Percentiles rank a stretch among this genome's conserved stretches.
These are phyloP conservation scores for Lasioglossum pauxillum DNA, from an alignment of 2,888 invertebrate species.

Conservation along the genomic window DNA sequence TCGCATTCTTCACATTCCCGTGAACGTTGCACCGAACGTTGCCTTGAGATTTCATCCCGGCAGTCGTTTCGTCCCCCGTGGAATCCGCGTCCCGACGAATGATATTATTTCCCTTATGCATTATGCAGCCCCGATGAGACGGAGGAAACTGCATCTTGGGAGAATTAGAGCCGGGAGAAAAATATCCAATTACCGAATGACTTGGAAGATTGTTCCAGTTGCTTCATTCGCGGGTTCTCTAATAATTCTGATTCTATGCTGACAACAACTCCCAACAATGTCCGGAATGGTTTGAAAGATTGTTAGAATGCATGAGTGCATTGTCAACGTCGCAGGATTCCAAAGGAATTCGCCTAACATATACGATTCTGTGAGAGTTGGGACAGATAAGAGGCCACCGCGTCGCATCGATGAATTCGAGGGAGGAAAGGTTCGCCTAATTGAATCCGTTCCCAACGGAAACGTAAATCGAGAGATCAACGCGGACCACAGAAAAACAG, in stretches of 20 bases:
- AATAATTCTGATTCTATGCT: no score
- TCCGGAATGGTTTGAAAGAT: not conserved
- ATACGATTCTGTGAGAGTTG: not conserved
- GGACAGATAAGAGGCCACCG: not conserved
- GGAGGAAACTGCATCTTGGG: not conserved
- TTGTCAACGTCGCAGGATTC: not conserved
- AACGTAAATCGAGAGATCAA: conserved; percentile 38
- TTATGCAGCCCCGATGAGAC: not conserved
- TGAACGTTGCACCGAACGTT: not conserved
- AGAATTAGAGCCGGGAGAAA: not conserved
- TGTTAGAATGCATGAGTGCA: not conserved
- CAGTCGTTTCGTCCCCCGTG: not conserved
- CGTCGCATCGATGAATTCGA: not conserved
- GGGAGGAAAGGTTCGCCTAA: conserved; percentile 23
- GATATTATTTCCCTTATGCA: not conserved
- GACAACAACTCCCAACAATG: no score
- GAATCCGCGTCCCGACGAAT: not conserved
- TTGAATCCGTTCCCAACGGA: conserved; percentile 34
- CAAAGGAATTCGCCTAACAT: no score
- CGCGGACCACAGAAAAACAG: conserved; percentile 19
- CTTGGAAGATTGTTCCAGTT: not conserved
- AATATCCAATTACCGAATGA: not conserved
- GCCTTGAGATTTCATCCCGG: not conserved
- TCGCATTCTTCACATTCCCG: conserved; percentile 4
- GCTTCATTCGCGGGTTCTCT: not conserved